A percentile compares a stretch with the other conserved stretches of the same genome.
Conservation (phyloP, 2,797 vertebrate genomes). For the Tragelaphus eurycerus region DNA sequence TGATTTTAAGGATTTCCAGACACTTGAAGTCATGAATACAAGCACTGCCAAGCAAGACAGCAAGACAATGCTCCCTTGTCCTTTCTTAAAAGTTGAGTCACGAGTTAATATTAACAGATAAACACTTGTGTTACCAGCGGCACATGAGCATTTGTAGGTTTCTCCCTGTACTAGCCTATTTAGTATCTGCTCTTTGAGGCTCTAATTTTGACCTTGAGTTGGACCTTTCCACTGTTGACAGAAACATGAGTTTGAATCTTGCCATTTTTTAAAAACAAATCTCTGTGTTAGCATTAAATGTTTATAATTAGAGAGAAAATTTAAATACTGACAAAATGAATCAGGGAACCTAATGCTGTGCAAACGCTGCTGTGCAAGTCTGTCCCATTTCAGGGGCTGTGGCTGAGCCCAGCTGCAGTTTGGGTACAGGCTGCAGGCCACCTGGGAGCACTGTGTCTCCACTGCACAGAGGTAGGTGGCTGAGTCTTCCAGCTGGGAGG, state of each 20-base stretch:
- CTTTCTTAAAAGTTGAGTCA: neutral
- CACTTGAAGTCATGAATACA: neutral
- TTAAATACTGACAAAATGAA: neutral
- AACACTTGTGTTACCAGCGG: neutral
- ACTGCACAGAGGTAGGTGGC: constrained; percentile 56
- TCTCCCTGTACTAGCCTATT: neutral
- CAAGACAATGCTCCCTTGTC: neutral
- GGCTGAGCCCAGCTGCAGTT: constrained; percentile 10
- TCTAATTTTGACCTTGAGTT: neutral
- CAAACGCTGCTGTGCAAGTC: neutral
- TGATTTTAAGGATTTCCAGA: neutral
- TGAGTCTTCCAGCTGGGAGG: constrained; percentile 36
- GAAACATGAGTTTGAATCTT: neutral
- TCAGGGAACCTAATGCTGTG: neutral
- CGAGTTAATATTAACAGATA: neutral
- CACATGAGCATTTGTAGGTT: neutral
- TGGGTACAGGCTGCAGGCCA: neutral
- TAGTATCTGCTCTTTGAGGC: neutral
- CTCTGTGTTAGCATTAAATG: neutral
- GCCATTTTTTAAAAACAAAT: neutral
- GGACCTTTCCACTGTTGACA: neutral
- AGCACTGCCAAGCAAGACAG: neutral
- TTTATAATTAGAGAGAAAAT: neutral
- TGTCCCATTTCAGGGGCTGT: fast-evolving
- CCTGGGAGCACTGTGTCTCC: constrained; percentile 31